Evolutionary conservation across 2,888 invertebrate genomes (phyloP).

Genomic region (Rhodophaea formosa): DNA sequence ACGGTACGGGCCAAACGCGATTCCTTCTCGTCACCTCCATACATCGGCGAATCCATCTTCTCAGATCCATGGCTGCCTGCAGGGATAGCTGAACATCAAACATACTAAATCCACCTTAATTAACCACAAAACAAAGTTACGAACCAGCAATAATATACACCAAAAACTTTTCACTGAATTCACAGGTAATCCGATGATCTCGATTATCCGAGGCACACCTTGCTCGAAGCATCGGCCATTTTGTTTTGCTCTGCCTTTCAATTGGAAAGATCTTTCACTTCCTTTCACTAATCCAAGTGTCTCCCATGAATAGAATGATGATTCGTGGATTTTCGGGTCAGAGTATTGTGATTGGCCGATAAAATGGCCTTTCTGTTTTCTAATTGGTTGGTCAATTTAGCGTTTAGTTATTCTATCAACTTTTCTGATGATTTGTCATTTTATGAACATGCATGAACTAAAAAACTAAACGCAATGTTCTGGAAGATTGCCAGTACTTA

Average conservation of each 20-base stretch:
- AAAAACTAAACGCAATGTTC: too few species aligned
- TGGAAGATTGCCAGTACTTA: too few species aligned
- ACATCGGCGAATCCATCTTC: slow-evolving; percentile 30
- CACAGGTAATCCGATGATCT: slow-evolving; percentile 60
- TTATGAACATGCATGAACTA: too few species aligned
- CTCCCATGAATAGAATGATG: not conserved
- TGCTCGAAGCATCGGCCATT: slow-evolving; percentile 73
- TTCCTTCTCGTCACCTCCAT: slow-evolving; percentile 33
- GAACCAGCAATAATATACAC: slow-evolving; percentile 75
- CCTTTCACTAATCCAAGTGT: slow-evolving; percentile 1
- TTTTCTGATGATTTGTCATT: too few species aligned
- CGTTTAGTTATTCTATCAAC: slow-evolving; percentile 21
- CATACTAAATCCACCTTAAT: slow-evolving; percentile 75
- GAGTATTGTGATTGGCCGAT: not conserved
- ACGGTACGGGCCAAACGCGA: slow-evolving; percentile 66
- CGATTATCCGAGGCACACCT: slow-evolving; percentile 72
- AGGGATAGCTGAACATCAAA: slow-evolving; percentile 61
- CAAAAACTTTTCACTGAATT: slow-evolving; percentile 77
- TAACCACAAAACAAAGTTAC: slow-evolving; percentile 79
- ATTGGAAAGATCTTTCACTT: slow-evolving; percentile 11
- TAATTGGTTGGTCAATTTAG: slow-evolving; percentile 15
- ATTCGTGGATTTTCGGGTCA: not conserved
- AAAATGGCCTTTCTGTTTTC: not conserved
- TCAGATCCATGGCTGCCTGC: slow-evolving; percentile 36
- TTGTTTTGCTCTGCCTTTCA: slow-evolving; percentile 49